Conservation (phyloP, 2,797 vertebrate species). For the Enteromius afrohamiltoni region DNA sequence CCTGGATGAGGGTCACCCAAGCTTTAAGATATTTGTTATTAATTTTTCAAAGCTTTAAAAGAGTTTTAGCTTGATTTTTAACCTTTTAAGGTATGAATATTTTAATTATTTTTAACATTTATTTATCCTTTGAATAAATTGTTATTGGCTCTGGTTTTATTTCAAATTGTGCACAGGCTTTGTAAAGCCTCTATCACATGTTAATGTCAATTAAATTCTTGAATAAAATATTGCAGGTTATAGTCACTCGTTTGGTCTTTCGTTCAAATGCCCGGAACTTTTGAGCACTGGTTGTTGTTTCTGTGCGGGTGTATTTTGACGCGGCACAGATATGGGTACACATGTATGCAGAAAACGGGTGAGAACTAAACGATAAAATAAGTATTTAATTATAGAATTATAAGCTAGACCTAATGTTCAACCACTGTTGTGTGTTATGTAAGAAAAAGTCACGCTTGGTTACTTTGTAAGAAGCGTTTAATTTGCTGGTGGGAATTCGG, state of each 20-base stretch:
- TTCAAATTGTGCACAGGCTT: constrained; percentile 2
- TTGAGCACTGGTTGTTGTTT: constrained; percentile 19
- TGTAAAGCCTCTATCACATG: constrained; percentile 26
- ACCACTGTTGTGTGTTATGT: not conserved
- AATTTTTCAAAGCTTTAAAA: constrained; percentile 11
- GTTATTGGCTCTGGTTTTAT: not conserved
- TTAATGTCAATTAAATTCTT: not conserved
- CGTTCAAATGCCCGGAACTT: constrained; percentile 63
- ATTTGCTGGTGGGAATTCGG: not conserved
- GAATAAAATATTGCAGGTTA: constrained; percentile 45
- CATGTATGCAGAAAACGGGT: constrained; percentile 59
- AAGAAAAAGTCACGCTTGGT: too few relatives aligned
- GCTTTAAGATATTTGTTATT: not conserved
- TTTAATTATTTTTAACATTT: constrained; percentile 71
- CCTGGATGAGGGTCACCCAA: not conserved
- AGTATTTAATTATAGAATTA: not conserved
- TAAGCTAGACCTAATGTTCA: not conserved
- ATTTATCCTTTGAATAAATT: constrained; percentile 68
- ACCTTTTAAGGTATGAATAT: constrained; percentile 65
- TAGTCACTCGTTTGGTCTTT: not conserved
- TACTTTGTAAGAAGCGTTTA: not conserved
- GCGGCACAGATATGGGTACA: constrained; percentile 69
- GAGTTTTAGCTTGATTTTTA: constrained; percentile 54
- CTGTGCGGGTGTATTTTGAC: constrained; percentile 50
- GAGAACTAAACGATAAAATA: not conserved